A percentile compares a stretch with the other conserved stretches of the same genome.
phyloP scores from a whole-genome alignment of 2,113 vertebrate genomes.

The Syrrhaptes paradoxus region DNA sequence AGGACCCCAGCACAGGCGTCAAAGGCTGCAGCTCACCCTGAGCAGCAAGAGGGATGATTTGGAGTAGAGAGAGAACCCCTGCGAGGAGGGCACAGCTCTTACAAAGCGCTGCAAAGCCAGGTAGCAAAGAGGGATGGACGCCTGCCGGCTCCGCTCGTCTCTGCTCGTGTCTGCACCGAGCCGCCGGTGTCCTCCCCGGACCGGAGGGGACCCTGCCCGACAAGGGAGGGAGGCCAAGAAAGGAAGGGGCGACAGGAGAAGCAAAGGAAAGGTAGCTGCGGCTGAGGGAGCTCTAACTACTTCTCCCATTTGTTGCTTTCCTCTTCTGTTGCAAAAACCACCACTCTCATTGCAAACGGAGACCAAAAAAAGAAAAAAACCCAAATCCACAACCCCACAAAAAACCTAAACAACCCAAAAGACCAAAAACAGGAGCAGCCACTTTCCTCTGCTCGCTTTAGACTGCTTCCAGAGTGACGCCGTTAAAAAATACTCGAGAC shows the following conservation, averaged over 20 bases:
- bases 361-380: no score
- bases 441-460: not conserved
- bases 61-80: not conserved
- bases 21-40: not conserved
- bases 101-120: not conserved
- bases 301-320: not conserved
- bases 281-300: not conserved
- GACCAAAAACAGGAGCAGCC: rapidly evolving
- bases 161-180: not conserved
- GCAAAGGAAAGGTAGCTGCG: not conserved
- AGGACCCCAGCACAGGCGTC: not conserved
- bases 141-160: not conserved
- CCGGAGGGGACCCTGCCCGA: not conserved
- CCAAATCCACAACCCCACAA: no score
- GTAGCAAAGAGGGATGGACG: not conserved
- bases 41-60: not conserved
- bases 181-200: not conserved
- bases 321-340: not conserved
- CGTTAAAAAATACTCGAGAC: not conserved
- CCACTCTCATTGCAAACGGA: not conserved
- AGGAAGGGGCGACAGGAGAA: not conserved
- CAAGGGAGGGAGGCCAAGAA: not conserved
- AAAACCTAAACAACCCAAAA: not conserved
- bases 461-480: not conserved
- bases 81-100: not conserved